Percentiles rank a stretch among this genome's conserved stretches.
Conservation (phyloP, 1,140 invertebrate species). For the Zaprionus ornatus region DNA sequence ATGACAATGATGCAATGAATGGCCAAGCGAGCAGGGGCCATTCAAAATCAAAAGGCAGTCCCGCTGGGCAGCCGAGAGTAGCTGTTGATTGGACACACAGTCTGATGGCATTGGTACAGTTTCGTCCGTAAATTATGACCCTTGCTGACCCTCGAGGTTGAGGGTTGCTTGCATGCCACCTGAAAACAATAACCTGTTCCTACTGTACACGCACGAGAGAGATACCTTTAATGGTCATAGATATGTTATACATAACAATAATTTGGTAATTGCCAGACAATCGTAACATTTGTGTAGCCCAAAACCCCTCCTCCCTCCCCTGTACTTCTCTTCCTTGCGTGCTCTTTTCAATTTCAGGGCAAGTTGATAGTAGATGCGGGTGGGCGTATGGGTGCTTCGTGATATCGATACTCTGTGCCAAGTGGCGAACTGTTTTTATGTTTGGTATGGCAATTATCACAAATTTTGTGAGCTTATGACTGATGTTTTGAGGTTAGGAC, state of each 20-base stretch:
- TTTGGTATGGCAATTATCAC: slow-evolving; percentile 67
- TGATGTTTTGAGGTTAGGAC: slow-evolving; percentile 56
- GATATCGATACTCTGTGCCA: slow-evolving; percentile 29
- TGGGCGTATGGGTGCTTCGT: slow-evolving; percentile 26
- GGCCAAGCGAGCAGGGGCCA: slow-evolving; percentile 42
- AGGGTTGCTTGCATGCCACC: slow-evolving; percentile 46
- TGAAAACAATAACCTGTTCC: slow-evolving; percentile 73
- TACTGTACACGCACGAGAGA: slow-evolving; percentile 69
- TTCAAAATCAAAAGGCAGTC: slow-evolving; percentile 73
- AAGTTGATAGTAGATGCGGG: slow-evolving; percentile 37
- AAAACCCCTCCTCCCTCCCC: not conserved
- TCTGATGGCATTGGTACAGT: slow-evolving; percentile 52
- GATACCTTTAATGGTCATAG: slow-evolving; percentile 75
- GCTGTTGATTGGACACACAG: slow-evolving; percentile 63
- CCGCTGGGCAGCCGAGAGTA: slow-evolving; percentile 43
- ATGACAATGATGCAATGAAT: slow-evolving; percentile 68
- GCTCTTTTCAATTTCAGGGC: slow-evolving; percentile 72
- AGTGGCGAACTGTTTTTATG: slow-evolving; percentile 49
- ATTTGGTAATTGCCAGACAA: slow-evolving; percentile 81
- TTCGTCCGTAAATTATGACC: slow-evolving; percentile 57
- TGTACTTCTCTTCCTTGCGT: slow-evolving; percentile 51
- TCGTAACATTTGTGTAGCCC: slow-evolving; percentile 72
- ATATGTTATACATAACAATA: slow-evolving; percentile 81
- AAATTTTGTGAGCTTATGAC: slow-evolving; percentile 60
- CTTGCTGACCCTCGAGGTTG: slow-evolving; percentile 4